phyloP scores from a whole-genome alignment of 1,140 invertebrate species.

The Zaprionus tsacasi region DNA sequence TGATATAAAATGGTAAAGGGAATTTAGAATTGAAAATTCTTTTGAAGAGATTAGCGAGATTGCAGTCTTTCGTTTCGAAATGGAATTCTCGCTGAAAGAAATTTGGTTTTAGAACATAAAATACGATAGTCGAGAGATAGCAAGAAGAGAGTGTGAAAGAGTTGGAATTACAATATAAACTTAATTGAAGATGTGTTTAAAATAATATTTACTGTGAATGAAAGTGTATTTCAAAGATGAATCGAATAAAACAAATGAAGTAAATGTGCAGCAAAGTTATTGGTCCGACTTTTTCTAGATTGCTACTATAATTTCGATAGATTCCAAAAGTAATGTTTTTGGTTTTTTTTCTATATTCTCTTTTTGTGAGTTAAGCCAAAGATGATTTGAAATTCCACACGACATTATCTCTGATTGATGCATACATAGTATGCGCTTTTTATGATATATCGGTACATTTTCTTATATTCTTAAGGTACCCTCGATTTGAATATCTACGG shows the following conservation, averaged over 20 bases:
- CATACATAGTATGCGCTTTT: not conserved
- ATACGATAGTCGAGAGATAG: slow-evolving; percentile 20
- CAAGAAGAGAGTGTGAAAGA: not conserved
- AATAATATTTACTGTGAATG: slow-evolving; percentile 64
- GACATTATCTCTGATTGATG: not conserved
- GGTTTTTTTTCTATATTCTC: not conserved
- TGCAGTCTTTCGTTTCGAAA: slow-evolving; percentile 5
- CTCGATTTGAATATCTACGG: not conserved
- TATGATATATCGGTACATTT: not conserved
- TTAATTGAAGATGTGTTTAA: slow-evolving; percentile 72
- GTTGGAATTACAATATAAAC: slow-evolving; percentile 32
- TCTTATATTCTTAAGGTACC: not conserved
- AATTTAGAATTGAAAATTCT: slow-evolving; percentile 40
- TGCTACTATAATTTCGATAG: slow-evolving; percentile 16
- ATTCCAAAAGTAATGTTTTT: not conserved
- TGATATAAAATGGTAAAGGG: not conserved
- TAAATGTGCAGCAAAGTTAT: slow-evolving; percentile 30
- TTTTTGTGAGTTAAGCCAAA: not conserved
- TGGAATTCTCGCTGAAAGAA: slow-evolving; percentile 18
- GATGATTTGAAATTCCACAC: not conserved
- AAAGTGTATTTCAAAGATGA: slow-evolving; percentile 71
- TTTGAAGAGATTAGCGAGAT: slow-evolving; percentile 1
- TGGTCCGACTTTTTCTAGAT: not conserved
- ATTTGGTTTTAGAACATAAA: slow-evolving; percentile 12
- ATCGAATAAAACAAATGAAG: slow-evolving; percentile 75